Conservation (phyloP, 2,797 vertebrate genomes). For the Coreius guichenoti region DNA sequence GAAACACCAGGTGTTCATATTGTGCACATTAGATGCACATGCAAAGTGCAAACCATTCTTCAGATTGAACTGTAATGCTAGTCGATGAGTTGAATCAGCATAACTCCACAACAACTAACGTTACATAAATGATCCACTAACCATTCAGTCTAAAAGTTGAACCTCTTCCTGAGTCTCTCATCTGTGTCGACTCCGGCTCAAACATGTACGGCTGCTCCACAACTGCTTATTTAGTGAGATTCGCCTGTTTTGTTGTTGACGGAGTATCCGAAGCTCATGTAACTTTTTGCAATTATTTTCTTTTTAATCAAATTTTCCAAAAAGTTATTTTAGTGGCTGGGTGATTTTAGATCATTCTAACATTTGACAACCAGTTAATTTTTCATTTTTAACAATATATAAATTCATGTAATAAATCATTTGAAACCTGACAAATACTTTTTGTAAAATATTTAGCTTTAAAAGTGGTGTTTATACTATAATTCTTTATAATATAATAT, state of each 20-base stretch:
- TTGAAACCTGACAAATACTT: not conserved
- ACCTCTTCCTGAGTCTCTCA: too few relatives aligned
- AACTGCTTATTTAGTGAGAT: too few relatives aligned
- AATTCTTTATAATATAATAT: not conserved
- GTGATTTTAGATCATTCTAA: not conserved
- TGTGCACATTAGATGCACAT: conserved; percentile 10
- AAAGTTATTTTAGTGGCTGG: not conserved
- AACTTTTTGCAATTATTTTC: too few relatives aligned
- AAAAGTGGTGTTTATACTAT: not conserved
- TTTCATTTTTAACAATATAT: not conserved
- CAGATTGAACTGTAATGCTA: not conserved
- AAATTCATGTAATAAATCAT: not conserved
- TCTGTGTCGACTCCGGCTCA: too few relatives aligned
- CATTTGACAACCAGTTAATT: not conserved
- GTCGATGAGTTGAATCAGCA: too few relatives aligned
- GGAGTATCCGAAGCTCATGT: too few relatives aligned
- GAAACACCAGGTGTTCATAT: conserved; percentile 45
- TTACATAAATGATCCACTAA: too few relatives aligned
- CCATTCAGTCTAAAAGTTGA: too few relatives aligned
- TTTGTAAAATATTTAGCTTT: not conserved
- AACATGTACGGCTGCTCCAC: too few relatives aligned
- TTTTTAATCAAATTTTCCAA: not conserved
- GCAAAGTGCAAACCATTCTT: not conserved
- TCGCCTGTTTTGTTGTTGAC: too few relatives aligned
- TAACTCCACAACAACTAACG: too few relatives aligned